Evolutionary conservation across 2,113 vertebrate genomes (phyloP).

Genomic region (Dasyornis broadbenti): DNA sequence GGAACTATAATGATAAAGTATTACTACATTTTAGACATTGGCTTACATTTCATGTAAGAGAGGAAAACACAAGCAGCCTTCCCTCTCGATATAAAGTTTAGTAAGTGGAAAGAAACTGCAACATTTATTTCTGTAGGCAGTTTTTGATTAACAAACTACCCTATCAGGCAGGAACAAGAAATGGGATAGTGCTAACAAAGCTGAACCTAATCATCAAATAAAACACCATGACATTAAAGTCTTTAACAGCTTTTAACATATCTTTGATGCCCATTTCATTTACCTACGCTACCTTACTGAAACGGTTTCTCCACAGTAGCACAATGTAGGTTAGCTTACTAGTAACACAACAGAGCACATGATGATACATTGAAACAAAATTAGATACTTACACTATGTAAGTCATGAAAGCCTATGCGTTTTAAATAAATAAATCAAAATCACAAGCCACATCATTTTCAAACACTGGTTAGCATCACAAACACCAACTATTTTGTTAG

Average conservation of each 20-base stretch:
- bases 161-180: not conserved
- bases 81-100: not conserved
- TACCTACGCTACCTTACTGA: not conserved
- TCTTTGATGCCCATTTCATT: not conserved
- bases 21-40: not conserved
- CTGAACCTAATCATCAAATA: not conserved
- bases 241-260: not conserved
- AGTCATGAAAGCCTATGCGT: not conserved
- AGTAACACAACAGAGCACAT: not conserved
- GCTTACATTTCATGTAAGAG: not conserved
- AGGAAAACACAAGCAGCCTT: not conserved
- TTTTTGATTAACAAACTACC: not conserved
- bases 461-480: not conserved
- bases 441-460: not conserved
- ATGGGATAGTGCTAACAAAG: not conserved
- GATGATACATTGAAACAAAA: not conserved
- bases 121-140: not conserved
- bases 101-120: not conserved
- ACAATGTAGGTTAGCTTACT: not conserved
- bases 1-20: not conserved
- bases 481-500: conserved; percentile 1
- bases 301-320: not conserved
- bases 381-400: not conserved
- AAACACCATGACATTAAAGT: not conserved
- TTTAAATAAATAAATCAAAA: not conserved